Evolutionary conservation across 2,797 vertebrate genomes (phyloP).

Genomic region (Delichon dasypus): DNA sequence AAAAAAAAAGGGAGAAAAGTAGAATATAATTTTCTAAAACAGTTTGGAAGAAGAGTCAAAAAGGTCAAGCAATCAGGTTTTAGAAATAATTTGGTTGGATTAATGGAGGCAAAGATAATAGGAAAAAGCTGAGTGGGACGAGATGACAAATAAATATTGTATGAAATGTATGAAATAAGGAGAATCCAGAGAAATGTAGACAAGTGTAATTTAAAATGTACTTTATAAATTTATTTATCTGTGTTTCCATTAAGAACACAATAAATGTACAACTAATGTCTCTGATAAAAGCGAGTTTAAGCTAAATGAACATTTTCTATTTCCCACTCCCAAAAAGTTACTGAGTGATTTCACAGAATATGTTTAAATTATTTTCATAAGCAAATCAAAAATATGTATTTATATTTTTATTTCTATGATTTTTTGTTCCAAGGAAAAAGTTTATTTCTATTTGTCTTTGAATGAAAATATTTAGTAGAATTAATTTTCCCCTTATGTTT

Average conservation of each 20-base stretch:
- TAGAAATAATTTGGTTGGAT: neutral
- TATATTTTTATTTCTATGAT: neutral
- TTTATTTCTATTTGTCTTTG: neutral
- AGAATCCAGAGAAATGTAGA: neutral
- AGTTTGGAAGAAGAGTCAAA: neutral
- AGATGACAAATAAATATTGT: neutral
- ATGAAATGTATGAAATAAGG: neutral
- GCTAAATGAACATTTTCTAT: neutral
- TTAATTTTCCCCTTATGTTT: slow-evolving; percentile 40
- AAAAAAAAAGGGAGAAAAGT: neutral
- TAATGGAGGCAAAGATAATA: slow-evolving; percentile 15
- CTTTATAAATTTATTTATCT: slow-evolving; percentile 14
- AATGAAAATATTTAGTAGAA: neutral
- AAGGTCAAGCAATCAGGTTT: neutral
- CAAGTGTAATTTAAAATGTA: neutral
- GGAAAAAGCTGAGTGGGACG: neutral
- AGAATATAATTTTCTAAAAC: neutral
- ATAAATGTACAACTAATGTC: neutral
- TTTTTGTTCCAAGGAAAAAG: neutral
- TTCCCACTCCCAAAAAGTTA: neutral
- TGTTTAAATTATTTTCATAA: neutral
- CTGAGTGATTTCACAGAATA: neutral
- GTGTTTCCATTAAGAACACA: neutral
- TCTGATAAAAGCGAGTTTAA: neutral
- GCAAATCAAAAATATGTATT: neutral